Base-by-base conservation (phyloP, 2,797 vertebrate genomes). In the Cercopithecus diana region DNA sequence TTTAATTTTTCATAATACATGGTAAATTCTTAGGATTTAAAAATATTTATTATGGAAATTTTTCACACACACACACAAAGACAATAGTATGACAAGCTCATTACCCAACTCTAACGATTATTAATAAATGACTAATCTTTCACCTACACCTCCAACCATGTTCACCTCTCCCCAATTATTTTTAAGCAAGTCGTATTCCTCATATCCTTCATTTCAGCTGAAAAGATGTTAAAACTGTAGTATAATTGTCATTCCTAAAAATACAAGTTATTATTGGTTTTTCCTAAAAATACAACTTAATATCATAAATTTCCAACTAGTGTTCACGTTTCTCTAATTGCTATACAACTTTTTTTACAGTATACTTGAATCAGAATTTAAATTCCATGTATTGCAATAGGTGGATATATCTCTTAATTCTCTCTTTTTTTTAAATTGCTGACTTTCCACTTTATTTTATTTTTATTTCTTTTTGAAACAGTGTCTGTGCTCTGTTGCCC, bases 1-100 rank as follows among this genome's bases (percentile, higher is more conserved):
- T 94, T 85, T 33, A 36, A 61, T 39, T 94, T 80, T 86, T 89
- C 79, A 52, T 87, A 90, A 76, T 45, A 83, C 8, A 26, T 20
- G 17, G 73, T 43, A 89, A 96, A 89, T 64, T 95, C 5, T 17
- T 17, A 58, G 36, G 55, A 43, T 83, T 45, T 88, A 36, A 72
- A 58, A 86, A 72, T 8, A 39, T n/a, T 26, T 26, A 82, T 58
- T 76, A 52, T 67, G 30, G n/a, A 92, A 39, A 50, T 70, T 80
- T 90, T 83, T 36, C 67, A 72, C 67, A 92, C 43, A 97, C 33
- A 94, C 67, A n/a, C 76, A 39, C 58, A 93, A 88, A 81, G 1
- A 93, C 22, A 75, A 15, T 28, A 55, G 28, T 52, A 75, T 82
- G 61, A 81, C 30, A 7, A 94, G 73, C 41, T 75, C 20, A 45